phyloP scores from a whole-genome alignment of 2,113 vertebrate species.

The Melanotaenia duboulayi region DNA sequence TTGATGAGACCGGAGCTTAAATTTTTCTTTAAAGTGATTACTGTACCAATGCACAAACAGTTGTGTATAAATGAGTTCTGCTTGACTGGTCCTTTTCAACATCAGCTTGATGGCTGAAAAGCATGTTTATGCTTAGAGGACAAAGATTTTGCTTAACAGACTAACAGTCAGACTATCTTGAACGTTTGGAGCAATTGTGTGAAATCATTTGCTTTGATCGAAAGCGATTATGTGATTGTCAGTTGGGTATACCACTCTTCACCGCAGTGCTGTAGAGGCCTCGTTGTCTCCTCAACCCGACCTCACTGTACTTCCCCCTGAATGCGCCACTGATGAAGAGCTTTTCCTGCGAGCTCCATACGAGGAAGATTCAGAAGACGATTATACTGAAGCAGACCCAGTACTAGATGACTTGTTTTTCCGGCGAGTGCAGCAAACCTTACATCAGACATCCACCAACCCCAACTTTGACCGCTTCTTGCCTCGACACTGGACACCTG shows the following conservation, averaged over 20 bases:
- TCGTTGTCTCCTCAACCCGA: slow-evolving; percentile 16
- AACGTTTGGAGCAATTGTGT: slow-evolving; percentile 14
- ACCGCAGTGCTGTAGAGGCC: slow-evolving; percentile 43
- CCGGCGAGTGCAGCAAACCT: slow-evolving; percentile 83
- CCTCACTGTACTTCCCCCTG: slow-evolving; percentile 5
- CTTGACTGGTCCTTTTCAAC: background rate
- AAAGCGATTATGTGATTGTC: slow-evolving; percentile 4
- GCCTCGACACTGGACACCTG: slow-evolving; percentile 88
- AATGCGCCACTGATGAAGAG: slow-evolving; percentile 44
- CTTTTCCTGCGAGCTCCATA: slow-evolving; percentile 48
- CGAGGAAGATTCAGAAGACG: slow-evolving; percentile 69
- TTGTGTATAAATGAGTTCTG: slow-evolving; percentile 2
- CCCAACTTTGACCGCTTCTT: slow-evolving; percentile 85
- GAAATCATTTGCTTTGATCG: background rate
- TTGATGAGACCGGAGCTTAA: background rate
- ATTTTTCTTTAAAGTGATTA: background rate
- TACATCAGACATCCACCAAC: slow-evolving; percentile 77
- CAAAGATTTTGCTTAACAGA: slow-evolving; percentile 5
- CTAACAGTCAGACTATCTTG: slow-evolving; percentile 18
- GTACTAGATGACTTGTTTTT: slow-evolving; percentile 90
- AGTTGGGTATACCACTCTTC: slow-evolving; percentile 42
- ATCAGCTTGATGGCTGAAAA: slow-evolving; percentile 4
- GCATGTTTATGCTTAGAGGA: background rate
- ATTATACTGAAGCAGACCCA: slow-evolving; percentile 85
- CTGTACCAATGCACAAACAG: no score